Conservation (phyloP, 2,113 vertebrate genomes). For the Haemorhous mexicanus region DNA sequence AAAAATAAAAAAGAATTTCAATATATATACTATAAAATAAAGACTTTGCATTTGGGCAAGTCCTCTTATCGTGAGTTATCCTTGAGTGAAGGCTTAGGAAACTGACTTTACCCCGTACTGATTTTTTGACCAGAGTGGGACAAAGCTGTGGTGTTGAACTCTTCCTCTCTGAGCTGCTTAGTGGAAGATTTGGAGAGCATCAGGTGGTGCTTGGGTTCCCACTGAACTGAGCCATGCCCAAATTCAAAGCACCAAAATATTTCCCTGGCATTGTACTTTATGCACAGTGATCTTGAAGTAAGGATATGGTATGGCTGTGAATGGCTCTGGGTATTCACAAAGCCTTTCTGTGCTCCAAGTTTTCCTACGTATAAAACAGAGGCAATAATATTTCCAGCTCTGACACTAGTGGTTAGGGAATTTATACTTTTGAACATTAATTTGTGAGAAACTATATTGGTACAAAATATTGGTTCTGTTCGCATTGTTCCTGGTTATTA, state of each 20-base stretch:
- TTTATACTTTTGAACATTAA: neutral
- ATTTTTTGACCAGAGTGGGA: neutral
- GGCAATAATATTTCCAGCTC: conserved; percentile 5
- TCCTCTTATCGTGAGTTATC: neutral
- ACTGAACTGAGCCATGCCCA: neutral
- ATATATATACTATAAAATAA: neutral
- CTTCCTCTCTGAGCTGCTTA: neutral
- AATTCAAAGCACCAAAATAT: neutral
- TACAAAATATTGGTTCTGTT: conserved; percentile 51
- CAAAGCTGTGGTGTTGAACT: neutral
- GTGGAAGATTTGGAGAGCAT: neutral
- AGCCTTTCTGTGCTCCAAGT: neutral
- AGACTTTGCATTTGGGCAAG: neutral
- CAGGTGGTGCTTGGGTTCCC: neutral
- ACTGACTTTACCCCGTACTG: neutral
- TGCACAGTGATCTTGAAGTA: neutral
- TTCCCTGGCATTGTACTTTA: neutral
- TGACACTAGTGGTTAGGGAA: neutral
- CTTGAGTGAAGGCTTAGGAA: neutral
- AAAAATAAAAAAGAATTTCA: neutral
- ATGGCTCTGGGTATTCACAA: neutral
- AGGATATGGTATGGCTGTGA: neutral
- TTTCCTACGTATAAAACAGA: neutral
- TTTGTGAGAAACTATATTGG: neutral
- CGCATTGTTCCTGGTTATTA: conserved; percentile 56